Conservation (phyloP, 2,888 invertebrate genomes). For the Aricia artaxerxes region DNA sequence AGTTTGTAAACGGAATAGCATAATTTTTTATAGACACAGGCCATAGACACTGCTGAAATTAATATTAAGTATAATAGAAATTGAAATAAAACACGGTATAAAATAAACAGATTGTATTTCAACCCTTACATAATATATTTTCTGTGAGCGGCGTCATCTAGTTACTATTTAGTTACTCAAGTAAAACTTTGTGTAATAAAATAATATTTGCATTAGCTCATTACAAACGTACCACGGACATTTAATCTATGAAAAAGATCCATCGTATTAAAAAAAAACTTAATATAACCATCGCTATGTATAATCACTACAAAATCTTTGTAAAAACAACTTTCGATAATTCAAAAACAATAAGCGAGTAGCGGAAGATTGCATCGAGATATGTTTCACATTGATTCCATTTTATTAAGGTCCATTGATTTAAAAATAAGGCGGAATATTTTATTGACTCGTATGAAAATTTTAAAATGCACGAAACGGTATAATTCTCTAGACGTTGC, state of each 20-base stretch:
- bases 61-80: neutral
- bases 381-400: slow-evolving; percentile 36
- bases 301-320: slow-evolving; percentile 19
- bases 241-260: slow-evolving; percentile 9
- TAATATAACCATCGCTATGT: slow-evolving; percentile 20
- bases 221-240: slow-evolving; percentile 13
- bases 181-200: slow-evolving; percentile 30
- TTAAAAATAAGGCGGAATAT: slow-evolving; percentile 30
- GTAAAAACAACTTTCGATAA: slow-evolving; percentile 4
- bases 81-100: slow-evolving; percentile 40
- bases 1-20: too few species aligned
- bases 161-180: slow-evolving; percentile 32
- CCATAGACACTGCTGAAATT: too few species aligned
- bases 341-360: slow-evolving; percentile 20
- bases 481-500: neutral
- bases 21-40: too few species aligned
- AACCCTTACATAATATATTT: slow-evolving; percentile 44
- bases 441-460: neutral
- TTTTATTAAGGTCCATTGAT: slow-evolving; percentile 25
- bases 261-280: slow-evolving; percentile 21
- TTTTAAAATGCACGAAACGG: neutral
- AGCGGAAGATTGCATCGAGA: slow-evolving; percentile 38
- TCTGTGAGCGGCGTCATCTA: slow-evolving; percentile 36
- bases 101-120: slow-evolving; percentile 51
- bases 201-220: slow-evolving; percentile 23